Base-by-base conservation (phyloP, 2,113 vertebrate genomes). In the Bufo gargarizans region DNA sequence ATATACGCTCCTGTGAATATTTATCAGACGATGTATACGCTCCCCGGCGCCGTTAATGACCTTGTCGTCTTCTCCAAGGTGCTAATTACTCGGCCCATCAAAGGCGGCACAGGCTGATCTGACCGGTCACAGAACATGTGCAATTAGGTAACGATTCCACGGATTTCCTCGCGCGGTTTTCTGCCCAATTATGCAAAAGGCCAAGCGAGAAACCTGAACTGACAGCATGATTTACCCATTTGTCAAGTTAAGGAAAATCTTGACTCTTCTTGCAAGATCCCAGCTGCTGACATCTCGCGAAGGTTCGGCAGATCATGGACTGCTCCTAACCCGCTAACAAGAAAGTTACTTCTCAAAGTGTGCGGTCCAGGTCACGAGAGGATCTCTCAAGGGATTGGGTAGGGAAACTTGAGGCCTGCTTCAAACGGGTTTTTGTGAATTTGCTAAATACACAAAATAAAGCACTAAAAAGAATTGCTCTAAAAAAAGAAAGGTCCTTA, bases 131-230 rank as follows among this genome's bases (percentile, higher is more conserved):
- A 61, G 16, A 61, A 45, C 56, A 81, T 61, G 79, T 61, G 20
- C 58, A 61, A 43, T 81, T 81, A 81, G 16, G 56, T 59, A 61
- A 61, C 9, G 56, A 81, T 45, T 33, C 22, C 58, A 81, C 45
- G 22, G 33, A 4, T 81, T 17, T 81, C 58, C 17, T 58, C 55
- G 43, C 6, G 10, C n/a, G 59, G 45, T 81, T 79, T 81, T 61
- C 79, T 81, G 58, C 58, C 56, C 16, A 61, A 81, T 81, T 81
- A 81, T 81, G 79, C 79, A 81, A 61, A 81, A 61, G n/a, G 58
- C 43, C 10, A 22, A 81, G 56, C 58, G 56, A 81, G 33, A 81
- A 81, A 61, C 9, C 45, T 14, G 79, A 61, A 45, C 14, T 61
- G 79, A 81, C 79, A 47, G 56, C 33, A 11, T 9, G 19, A 61